Percentiles rank a stretch among this genome's conserved stretches.
Conservation (phyloP, 2,888 invertebrate species). For the Leucophora obtusa region DNA sequence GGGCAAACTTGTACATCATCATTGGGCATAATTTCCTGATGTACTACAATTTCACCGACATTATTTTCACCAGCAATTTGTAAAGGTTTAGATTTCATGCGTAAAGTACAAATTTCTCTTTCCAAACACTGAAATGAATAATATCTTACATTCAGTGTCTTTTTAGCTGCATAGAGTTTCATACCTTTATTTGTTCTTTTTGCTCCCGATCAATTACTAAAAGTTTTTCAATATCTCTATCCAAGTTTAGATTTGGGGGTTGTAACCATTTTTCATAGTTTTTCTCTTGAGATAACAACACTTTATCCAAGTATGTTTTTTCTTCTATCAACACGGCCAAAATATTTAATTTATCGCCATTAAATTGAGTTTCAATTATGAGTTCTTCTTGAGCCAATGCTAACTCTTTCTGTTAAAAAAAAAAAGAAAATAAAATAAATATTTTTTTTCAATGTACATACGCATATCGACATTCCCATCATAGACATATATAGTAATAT, state of each 20-base stretch:
- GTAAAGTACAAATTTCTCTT: constrained; percentile 75
- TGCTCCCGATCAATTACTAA: constrained; percentile 77
- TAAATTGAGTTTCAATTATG: constrained; percentile 79
- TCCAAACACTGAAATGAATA: constrained; percentile 70
- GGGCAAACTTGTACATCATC: constrained; percentile 68
- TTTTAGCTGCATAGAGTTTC: not conserved
- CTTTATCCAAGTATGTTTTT: constrained; percentile 78
- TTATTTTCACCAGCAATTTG: constrained; percentile 69
- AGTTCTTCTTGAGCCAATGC: constrained; percentile 75
- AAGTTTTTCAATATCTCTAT: constrained; percentile 73
- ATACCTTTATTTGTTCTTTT: constrained; percentile 80
- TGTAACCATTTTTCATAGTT: constrained; percentile 71
- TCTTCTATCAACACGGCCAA: constrained; percentile 81
- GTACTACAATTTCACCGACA: constrained; percentile 32
- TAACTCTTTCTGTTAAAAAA: constrained; percentile 65
- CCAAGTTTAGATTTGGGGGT: constrained; percentile 68
- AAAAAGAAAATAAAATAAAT: too few species aligned
- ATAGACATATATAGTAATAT: too few species aligned
- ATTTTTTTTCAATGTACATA: too few species aligned
- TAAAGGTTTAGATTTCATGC: constrained; percentile 75
- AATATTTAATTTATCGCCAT: constrained; percentile 81
- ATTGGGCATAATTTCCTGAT: constrained; percentile 66
- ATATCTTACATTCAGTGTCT: not conserved
- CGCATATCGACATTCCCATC: too few species aligned
- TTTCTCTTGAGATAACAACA: constrained; percentile 77